These are phyloP conservation scores for Propithecus coquereli DNA, from an alignment of 2,113 vertebrate genomes.

Conservation along the genomic window DNA sequence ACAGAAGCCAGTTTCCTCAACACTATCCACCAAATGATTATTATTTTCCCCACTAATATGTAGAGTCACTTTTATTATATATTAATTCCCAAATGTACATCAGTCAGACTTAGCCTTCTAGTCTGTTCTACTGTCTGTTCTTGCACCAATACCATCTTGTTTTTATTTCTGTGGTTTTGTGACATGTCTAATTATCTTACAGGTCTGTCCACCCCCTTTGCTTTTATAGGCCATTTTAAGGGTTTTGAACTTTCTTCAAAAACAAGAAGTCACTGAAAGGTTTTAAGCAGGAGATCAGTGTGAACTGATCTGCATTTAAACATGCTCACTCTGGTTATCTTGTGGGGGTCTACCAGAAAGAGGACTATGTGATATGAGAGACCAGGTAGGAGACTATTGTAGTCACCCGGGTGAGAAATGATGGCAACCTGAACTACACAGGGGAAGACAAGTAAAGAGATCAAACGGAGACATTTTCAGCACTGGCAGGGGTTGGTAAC, in stretches of 20 bases:
- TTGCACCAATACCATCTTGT: neutral
- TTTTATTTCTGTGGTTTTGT: neutral
- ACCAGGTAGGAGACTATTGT: neutral
- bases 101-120: neutral
- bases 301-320: neutral
- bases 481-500: neutral
- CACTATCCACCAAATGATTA: neutral
- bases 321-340: neutral
- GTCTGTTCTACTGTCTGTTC: neutral
- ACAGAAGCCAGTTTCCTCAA: neutral
- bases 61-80: neutral
- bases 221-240: neutral
- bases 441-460: neutral
- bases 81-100: neutral
- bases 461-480: neutral
- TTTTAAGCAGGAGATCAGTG: neutral
- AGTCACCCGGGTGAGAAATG: neutral
- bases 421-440: neutral
- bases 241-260: neutral
- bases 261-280: neutral
- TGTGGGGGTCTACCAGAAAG: neutral
- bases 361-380: neutral
- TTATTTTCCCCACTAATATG: neutral
- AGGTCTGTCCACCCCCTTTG: neutral
- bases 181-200: neutral